Evolutionary conservation across 2,888 invertebrate genomes (phyloP).

Genomic region (Ethmia dodecea): DNA sequence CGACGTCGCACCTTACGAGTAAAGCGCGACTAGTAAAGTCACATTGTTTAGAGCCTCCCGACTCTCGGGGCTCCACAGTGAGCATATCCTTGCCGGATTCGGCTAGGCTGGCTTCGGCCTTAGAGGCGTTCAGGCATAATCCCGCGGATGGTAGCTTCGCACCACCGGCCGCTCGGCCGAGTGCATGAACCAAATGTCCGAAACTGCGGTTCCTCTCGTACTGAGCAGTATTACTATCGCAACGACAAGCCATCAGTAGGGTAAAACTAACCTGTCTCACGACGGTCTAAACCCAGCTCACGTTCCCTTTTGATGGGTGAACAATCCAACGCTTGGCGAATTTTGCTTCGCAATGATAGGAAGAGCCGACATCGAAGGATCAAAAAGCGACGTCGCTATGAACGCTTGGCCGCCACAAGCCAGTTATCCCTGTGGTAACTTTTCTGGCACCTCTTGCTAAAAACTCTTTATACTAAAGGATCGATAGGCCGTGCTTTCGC

Average conservation of each 20-base stretch:
- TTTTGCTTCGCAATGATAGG: conserved; percentile 3
- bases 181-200: conserved; percentile 80
- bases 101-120: conserved; percentile 80
- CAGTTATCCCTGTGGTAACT: conserved; percentile 83
- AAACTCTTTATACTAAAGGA: conserved; percentile 77
- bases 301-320: conserved; percentile 1
- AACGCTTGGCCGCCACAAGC: conserved; percentile 50
- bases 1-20: conserved; percentile 44
- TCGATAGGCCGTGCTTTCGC: conserved; percentile 83
- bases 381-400: conserved; percentile 3
- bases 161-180: conserved; percentile 80
- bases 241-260: conserved; percentile 74
- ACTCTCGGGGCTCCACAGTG: conserved; percentile 54
- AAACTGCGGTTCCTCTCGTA: conserved; percentile 79
- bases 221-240: conserved; percentile 75
- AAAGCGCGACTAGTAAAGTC: conserved; percentile 44
- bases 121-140: conserved; percentile 77
- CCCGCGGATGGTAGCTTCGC: conserved; percentile 78
- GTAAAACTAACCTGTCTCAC: conserved; percentile 81
- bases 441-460: conserved; percentile 83
- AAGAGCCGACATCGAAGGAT: conserved; percentile 3
- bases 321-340: conserved; percentile 3
- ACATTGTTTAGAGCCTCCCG: conserved; percentile 67
- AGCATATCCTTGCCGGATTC: conserved; percentile 60
- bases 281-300: conserved; percentile 79